Percentiles rank a stretch among this genome's conserved stretches.
These are phyloP conservation scores for Apodemus speciosus DNA, from an alignment of 2,113 vertebrate genomes.

Conservation along the genomic window DNA sequence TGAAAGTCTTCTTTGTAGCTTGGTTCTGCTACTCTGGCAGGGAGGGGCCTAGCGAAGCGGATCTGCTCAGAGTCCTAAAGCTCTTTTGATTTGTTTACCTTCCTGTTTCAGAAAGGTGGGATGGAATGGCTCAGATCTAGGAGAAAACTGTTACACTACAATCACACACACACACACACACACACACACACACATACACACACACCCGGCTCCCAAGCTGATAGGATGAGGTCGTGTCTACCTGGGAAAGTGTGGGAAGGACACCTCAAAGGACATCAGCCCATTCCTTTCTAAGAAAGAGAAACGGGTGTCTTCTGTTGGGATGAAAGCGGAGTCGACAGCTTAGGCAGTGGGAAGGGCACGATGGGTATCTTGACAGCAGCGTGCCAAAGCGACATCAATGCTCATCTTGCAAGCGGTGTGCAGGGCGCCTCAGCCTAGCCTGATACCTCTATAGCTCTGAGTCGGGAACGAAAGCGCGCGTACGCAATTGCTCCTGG, in stretches of 20 bases:
- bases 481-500: background rate
- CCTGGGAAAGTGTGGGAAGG: background rate
- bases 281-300: background rate
- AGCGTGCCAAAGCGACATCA: no score
- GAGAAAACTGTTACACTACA: background rate
- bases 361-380: rapidly evolving
- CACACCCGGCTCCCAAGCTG: no score
- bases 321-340: background rate
- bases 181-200: no score
- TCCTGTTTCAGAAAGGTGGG: background rate
- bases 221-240: background rate
- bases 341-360: background rate
- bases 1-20: background rate
- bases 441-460: background rate
- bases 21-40: background rate
- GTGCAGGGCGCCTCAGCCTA: background rate
- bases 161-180: no score
- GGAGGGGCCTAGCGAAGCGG: background rate
- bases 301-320: background rate
- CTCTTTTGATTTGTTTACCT: background rate
- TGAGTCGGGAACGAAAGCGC: background rate
- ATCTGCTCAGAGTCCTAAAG: background rate
- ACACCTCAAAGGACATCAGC: background rate
- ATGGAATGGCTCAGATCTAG: background rate
- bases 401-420: no score